Evolutionary conservation across 2,888 invertebrate species (phyloP), one percentile per base, ranked within the genome.

Genomic region (Synanthedon vespiformis): DNA sequence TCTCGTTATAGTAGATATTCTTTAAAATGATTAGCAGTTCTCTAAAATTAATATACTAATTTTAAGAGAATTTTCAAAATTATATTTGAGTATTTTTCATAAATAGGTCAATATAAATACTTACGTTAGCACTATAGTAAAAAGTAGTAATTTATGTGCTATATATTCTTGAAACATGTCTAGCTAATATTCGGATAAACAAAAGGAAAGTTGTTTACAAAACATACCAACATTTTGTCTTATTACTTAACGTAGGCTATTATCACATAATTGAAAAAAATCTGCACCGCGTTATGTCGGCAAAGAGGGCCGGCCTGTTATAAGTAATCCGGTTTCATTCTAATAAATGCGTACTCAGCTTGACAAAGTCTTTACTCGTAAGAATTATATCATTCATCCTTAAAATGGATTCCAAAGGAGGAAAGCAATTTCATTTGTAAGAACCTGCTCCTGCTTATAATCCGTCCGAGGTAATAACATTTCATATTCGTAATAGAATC

Each of bases 401-500:
- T 81, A 80, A 83, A 87, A 86, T 85, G 84, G 83, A 85, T 87
- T 84, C 83, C 83, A 75, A 83, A 83, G 80, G 73, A 83, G 81
- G 77, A 78, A 82, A 85, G 85, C 83, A 86, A 86, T 86, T 86
- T 87, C 85, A 84, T 86, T 85, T 85, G 83, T 80, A 76, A 81
- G 78, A 84, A 85, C 85, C 85, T 83, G 84, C 80, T 85, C 63
- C 82, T 84, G 76, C 85, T 86, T 86, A 85, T 87, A 87, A 86
- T 87, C 84, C 86, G 80, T 86, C 84, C 83, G 72, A 82, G 77
- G 84, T 86, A 87, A 86, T 87, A 87, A 81, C 85, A 84, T 87
- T 87, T 86, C 87, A 87, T 85, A 86, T 86, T 87, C 86, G 81
- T 86, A 87, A 87, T 86, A 84, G 84, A 86, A 86, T 86, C 85